Percentiles rank a stretch among this genome's conserved stretches.
phyloP scores from a whole-genome alignment of 2,797 vertebrate genomes.

The Melanotaenia boesemani region DNA sequence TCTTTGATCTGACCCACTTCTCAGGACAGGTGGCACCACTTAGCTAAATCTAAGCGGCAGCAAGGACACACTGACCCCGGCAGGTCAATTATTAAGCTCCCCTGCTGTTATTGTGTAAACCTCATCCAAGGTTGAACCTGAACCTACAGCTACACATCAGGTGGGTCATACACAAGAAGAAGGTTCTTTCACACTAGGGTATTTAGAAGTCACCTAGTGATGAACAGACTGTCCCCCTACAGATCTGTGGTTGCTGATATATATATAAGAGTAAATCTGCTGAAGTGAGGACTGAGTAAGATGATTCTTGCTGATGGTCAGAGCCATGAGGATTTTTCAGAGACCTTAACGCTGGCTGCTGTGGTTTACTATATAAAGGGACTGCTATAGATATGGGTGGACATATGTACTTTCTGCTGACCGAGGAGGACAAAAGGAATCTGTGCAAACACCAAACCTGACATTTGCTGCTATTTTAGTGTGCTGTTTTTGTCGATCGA shows the following conservation, averaged over 20 bases:
- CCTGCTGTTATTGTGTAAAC: constrained; percentile 24
- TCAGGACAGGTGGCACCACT: constrained; percentile 22
- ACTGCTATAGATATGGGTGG: constrained; percentile 3
- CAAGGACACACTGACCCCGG: constrained; percentile 46
- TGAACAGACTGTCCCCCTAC: background rate
- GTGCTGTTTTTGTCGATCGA: constrained; percentile 26
- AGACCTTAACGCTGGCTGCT: constrained; percentile 33
- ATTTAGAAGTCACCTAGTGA: constrained; percentile 8
- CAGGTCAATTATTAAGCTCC: constrained; percentile 28
- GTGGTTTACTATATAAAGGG: constrained; percentile 8
- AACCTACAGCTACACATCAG: constrained; percentile 12
- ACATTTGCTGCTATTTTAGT: constrained; percentile 43
- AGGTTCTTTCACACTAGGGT: background rate
- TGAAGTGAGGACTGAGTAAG: background rate
- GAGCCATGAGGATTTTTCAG: constrained; percentile 18
- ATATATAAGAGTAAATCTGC: background rate
- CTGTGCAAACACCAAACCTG: constrained; percentile 28
- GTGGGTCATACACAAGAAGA: background rate
- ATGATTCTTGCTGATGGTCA: constrained; percentile 18
- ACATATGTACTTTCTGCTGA: constrained; percentile 2
- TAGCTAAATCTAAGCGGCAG: constrained; percentile 23
- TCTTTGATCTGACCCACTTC: constrained; percentile 18
- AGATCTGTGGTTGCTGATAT: constrained; percentile 3
- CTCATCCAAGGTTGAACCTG: constrained; percentile 9
- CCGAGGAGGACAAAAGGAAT: constrained; percentile 27